Evolutionary conservation across 2,113 vertebrate genomes (phyloP).

Genomic region (Clarias gariepinus): DNA sequence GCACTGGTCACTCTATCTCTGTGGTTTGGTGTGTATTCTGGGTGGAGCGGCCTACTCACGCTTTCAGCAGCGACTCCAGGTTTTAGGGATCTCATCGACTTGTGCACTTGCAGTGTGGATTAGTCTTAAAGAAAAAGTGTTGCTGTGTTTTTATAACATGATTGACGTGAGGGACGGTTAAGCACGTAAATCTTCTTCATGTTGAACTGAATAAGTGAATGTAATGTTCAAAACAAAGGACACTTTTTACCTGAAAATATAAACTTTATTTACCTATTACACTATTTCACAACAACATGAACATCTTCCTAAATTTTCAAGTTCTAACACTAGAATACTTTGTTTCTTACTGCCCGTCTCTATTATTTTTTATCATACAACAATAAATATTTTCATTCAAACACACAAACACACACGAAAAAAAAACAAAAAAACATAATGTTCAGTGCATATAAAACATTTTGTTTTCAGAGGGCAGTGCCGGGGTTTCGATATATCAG

Average conservation of each 20-base stretch:
- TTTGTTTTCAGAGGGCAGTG: slow-evolving; percentile 52
- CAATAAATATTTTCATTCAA: slow-evolving; percentile 79
- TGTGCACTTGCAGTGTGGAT: slow-evolving; percentile 66
- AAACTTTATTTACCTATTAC: slow-evolving; percentile 78
- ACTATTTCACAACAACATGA: slow-evolving; percentile 68
- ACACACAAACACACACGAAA: slow-evolving; percentile 40
- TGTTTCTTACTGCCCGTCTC: slow-evolving; percentile 16
- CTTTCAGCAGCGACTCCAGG: slow-evolving; percentile 42
- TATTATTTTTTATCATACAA: slow-evolving; percentile 53
- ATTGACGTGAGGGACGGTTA: slow-evolving; percentile 37
- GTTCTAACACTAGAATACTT: slow-evolving; percentile 38
- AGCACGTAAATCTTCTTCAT: neutral
- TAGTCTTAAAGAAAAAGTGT: slow-evolving; percentile 30
- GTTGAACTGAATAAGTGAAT: neutral
- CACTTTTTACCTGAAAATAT: slow-evolving; percentile 75
- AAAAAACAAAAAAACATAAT: slow-evolving; percentile 55
- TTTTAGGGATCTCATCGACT: slow-evolving; percentile 51
- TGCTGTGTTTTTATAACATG: slow-evolving; percentile 45
- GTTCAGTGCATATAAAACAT: slow-evolving; percentile 77
- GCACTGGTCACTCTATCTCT: slow-evolving; percentile 57
- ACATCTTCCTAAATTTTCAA: slow-evolving; percentile 60
- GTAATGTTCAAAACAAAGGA: slow-evolving; percentile 13
- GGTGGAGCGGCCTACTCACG: slow-evolving; percentile 59
- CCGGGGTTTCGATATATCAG: neutral
- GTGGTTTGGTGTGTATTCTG: slow-evolving; percentile 45